These are phyloP conservation scores for Clostera curtula DNA, from an alignment of 2,888 invertebrate genomes.

Conservation along the genomic window DNA sequence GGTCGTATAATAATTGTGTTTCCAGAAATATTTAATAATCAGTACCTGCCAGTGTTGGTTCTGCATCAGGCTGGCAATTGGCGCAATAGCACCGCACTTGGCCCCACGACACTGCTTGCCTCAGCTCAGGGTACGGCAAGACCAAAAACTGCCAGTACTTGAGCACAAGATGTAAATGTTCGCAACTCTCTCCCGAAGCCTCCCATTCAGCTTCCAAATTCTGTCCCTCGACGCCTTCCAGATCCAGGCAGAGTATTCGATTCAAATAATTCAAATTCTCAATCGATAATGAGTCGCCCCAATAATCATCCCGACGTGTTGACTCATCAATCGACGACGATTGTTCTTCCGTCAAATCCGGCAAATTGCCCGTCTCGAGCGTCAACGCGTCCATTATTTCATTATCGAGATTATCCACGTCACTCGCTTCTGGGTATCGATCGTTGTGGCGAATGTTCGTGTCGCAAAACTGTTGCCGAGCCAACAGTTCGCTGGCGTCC, in stretches of 20 bases:
- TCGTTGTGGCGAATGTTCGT: constrained; percentile 65
- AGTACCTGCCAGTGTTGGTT: constrained; percentile 40
- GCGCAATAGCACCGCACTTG: constrained; percentile 52
- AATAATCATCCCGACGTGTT: constrained; percentile 49
- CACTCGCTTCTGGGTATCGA: constrained; percentile 55
- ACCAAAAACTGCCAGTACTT: constrained; percentile 57
- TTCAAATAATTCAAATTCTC: constrained; percentile 54
- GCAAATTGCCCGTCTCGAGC: constrained; percentile 51
- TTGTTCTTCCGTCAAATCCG: constrained; percentile 57
- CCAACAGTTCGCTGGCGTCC: constrained; percentile 12
- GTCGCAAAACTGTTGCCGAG: constrained; percentile 37
- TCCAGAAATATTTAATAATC: constrained; percentile 1
- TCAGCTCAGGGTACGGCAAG: constrained; percentile 48
- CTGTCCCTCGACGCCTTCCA: constrained; percentile 36
- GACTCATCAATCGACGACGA: constrained; percentile 58
- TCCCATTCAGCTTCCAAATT: constrained; percentile 49
- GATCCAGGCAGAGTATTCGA: constrained; percentile 41
- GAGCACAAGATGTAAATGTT: constrained; percentile 51
- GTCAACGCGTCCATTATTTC: constrained; percentile 57
- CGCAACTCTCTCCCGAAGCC: constrained; percentile 47
- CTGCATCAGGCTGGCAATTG: constrained; percentile 46
- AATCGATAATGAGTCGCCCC: constrained; percentile 36
- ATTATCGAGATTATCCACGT: constrained; percentile 53
- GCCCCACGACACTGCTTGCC: constrained; percentile 52
- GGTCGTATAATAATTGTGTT: no score